Evolutionary conservation across 2,888 invertebrate species (phyloP).

Genomic region (Clusia tigrina): DNA sequence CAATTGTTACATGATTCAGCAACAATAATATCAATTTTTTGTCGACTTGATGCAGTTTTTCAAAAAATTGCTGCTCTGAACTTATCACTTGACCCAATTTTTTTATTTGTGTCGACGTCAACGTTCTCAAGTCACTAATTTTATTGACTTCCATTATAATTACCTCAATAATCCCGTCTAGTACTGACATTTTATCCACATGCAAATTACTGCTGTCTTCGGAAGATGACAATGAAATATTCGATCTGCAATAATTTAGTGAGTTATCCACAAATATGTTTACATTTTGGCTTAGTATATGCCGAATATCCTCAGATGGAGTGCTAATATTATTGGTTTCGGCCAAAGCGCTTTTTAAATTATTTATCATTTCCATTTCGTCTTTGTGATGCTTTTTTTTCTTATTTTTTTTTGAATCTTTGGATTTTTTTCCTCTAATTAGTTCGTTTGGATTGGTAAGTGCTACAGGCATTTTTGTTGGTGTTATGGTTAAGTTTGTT

Average conservation of each 20-base stretch:
- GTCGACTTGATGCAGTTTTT: slow-evolving; percentile 60
- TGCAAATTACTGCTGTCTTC: slow-evolving; percentile 24
- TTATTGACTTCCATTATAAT: slow-evolving; percentile 57
- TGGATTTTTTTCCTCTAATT: slow-evolving; percentile 26
- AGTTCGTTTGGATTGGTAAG: background rate
- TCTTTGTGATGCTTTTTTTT: slow-evolving; percentile 61
- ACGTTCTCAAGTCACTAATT: slow-evolving; percentile 51
- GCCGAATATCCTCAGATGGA: background rate
- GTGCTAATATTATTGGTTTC: slow-evolving; percentile 29
- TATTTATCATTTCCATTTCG: slow-evolving; percentile 63
- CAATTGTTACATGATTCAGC: slow-evolving; percentile 57
- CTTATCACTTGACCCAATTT: slow-evolving; percentile 51
- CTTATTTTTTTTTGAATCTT: slow-evolving; percentile 42
- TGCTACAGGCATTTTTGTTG: background rate
- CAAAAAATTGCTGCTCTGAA: slow-evolving; percentile 55
- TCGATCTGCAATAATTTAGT: slow-evolving; percentile 10
- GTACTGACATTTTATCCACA: slow-evolving; percentile 30
- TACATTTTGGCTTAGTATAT: background rate
- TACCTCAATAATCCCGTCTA: slow-evolving; percentile 46
- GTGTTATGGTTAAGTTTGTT: slow-evolving; percentile 9
- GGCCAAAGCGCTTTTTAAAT: slow-evolving; percentile 55
- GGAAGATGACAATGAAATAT: slow-evolving; percentile 23
- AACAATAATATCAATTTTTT: slow-evolving; percentile 57
- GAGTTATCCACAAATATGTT: background rate
- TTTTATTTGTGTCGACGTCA: slow-evolving; percentile 47